Conservation (phyloP, 1,140 invertebrate species). For the Drosophila nebulosa region DNA sequence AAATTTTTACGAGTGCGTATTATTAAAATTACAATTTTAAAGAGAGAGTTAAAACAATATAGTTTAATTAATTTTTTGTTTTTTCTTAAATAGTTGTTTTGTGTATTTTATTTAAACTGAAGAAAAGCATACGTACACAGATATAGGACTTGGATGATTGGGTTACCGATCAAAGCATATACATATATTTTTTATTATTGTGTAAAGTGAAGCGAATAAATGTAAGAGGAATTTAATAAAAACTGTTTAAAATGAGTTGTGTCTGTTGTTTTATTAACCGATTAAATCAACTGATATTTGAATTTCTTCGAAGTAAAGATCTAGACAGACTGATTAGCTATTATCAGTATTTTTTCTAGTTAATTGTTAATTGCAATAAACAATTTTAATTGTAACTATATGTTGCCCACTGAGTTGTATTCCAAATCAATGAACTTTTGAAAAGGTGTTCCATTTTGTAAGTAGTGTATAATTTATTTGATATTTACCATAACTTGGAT, state of each 20-base stretch:
- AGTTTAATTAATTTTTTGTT: conserved; percentile 18
- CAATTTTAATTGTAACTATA: too few relatives aligned
- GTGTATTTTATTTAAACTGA: conserved; percentile 17
- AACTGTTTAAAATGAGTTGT: conserved; percentile 19
- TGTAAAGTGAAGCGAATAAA: conserved; percentile 37
- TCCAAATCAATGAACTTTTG: too few relatives aligned
- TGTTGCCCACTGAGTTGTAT: too few relatives aligned
- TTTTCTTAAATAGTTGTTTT: conserved; percentile 6
- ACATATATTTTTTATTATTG: conserved; percentile 53
- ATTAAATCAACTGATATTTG: too few relatives aligned
- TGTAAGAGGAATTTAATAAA: conserved; percentile 45
- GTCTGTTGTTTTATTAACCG: not conserved
- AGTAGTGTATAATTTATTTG: too few relatives aligned
- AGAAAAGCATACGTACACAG: conserved; percentile 10
- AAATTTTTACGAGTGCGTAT: conserved; percentile 35
- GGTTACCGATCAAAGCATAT: conserved; percentile 27
- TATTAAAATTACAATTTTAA: conserved; percentile 45
- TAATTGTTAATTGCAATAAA: too few relatives aligned
- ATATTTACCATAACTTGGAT: too few relatives aligned
- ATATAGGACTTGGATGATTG: not conserved
- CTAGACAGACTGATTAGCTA: too few relatives aligned
- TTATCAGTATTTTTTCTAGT: too few relatives aligned
- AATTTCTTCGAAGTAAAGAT: too few relatives aligned
- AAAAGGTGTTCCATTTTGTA: too few relatives aligned
- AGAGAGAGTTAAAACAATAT: conserved; percentile 3